These are phyloP conservation scores for Osmerus mordax DNA, from an alignment of 2,113 vertebrate species.

Conservation along the genomic window DNA sequence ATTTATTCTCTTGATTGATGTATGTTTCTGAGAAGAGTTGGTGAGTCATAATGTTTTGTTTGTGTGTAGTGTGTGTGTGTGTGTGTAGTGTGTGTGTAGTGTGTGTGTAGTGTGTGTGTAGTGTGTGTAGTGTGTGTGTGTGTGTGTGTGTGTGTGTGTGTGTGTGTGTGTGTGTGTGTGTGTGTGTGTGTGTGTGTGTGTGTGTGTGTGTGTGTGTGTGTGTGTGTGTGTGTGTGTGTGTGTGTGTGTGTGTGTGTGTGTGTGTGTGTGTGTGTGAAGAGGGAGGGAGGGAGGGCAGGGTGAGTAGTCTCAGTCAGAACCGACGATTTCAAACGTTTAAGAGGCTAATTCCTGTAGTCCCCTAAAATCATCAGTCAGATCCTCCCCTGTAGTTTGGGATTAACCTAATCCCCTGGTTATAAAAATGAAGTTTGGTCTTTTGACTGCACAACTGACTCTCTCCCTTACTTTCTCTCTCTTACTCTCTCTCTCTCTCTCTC, in stretches of 20 bases:
- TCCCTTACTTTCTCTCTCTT: conserved; percentile 38
- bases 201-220: too few species aligned
- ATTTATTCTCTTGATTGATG: not conserved
- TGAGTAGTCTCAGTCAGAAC: conserved; percentile 16
- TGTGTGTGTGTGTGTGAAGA: too few species aligned
- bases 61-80: conserved; percentile 4
- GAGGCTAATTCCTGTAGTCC: conserved; percentile 56
- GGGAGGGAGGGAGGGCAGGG: not conserved
- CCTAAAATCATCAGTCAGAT: conserved; percentile 57
- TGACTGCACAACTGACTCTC: conserved; percentile 34
- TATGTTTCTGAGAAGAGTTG: conserved; percentile 3
- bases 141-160: too few species aligned
- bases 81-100: too few species aligned
- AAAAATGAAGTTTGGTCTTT: conserved; percentile 52
- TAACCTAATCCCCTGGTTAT: conserved; percentile 60
- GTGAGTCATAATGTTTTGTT: conserved; percentile 19
- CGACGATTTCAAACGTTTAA: conserved; percentile 53
- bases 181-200: too few species aligned
- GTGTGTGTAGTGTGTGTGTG: too few species aligned
- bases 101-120: too few species aligned
- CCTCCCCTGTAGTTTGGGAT: conserved; percentile 53
- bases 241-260: too few species aligned
- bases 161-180: too few species aligned
- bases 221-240: too few species aligned
- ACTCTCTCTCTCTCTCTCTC: too few species aligned